These are phyloP conservation scores for Junonia oenone DNA, from an alignment of 2,888 invertebrate genomes.

Conservation along the genomic window DNA sequence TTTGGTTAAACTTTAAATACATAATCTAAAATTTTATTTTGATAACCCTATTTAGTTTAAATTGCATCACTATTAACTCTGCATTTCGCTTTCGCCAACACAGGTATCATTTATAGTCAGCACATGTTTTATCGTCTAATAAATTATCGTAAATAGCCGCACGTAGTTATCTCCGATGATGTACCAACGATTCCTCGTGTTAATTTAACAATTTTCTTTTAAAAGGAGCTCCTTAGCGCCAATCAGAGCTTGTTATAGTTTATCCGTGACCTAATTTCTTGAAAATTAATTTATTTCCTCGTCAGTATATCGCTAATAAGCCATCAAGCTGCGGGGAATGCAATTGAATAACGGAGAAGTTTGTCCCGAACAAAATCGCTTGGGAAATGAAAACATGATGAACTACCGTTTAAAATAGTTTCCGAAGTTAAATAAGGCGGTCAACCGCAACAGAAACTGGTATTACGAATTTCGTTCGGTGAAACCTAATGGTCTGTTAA, in stretches of 20 bases:
- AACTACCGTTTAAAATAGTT: slow-evolving; percentile 14
- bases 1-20: too few species aligned
- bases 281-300: slow-evolving; percentile 58
- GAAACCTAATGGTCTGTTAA: slow-evolving; percentile 6
- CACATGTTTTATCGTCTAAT: too few species aligned
- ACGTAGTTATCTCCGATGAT: too few species aligned
- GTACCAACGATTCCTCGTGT: too few species aligned
- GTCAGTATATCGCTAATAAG: slow-evolving; percentile 42
- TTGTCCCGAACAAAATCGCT: slow-evolving; percentile 22
- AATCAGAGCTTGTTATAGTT: slow-evolving; percentile 47
- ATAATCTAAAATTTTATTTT: too few species aligned
- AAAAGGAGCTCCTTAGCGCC: slow-evolving; percentile 4
- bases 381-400: slow-evolving; percentile 22
- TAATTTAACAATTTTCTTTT: not conserved
- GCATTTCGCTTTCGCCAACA: too few species aligned
- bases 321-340: slow-evolving; percentile 29
- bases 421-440: slow-evolving; percentile 15
- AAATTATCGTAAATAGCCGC: too few species aligned
- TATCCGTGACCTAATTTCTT: slow-evolving; percentile 59
- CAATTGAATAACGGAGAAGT: slow-evolving; percentile 20
- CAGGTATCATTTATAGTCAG: too few species aligned
- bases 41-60: too few species aligned
- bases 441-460: slow-evolving; percentile 9
- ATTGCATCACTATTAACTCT: too few species aligned
- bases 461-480: slow-evolving; percentile 2